A percentile compares a stretch with the other conserved stretches of the same genome.
Evolutionary conservation across 2,888 invertebrate genomes (phyloP).

Genomic region (Carabus problematicus): DNA sequence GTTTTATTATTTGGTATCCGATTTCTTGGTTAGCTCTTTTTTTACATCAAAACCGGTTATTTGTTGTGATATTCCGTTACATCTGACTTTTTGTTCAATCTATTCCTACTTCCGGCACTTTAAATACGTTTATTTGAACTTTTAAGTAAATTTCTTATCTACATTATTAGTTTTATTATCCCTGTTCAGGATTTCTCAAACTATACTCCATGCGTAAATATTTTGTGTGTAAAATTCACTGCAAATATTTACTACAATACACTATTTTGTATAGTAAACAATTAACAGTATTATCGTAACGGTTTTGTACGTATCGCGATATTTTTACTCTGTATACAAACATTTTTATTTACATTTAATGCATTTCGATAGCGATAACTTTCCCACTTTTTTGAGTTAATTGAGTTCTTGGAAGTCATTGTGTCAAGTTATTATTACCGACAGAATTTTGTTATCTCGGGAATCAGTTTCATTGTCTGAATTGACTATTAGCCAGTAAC

Average conservation of each 20-base stretch:
- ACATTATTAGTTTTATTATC: no score
- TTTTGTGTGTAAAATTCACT: background rate
- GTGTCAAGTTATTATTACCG: background rate
- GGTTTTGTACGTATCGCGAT: no score
- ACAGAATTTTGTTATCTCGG: background rate
- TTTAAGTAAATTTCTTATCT: no score
- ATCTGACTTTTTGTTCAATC: no score
- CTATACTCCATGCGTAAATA: background rate
- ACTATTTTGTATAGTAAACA: no score
- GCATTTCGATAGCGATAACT: no score
- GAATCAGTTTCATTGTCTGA: background rate
- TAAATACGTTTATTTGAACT: no score
- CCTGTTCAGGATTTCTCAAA: background rate
- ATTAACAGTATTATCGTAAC: no score
- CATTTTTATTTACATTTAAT: background rate
- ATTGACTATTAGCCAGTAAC: no score
- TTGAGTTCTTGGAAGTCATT: background rate
- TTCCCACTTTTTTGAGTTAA: background rate
- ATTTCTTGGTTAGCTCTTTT: constrained; percentile 39
- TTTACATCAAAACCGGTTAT: constrained; percentile 26
- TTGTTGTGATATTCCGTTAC: background rate
- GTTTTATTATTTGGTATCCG: constrained; percentile 12
- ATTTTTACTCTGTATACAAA: background rate
- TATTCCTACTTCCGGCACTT: no score
- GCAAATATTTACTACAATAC: no score